Conservation (phyloP, 2,888 invertebrate species). For the Smittia aterrima region DNA sequence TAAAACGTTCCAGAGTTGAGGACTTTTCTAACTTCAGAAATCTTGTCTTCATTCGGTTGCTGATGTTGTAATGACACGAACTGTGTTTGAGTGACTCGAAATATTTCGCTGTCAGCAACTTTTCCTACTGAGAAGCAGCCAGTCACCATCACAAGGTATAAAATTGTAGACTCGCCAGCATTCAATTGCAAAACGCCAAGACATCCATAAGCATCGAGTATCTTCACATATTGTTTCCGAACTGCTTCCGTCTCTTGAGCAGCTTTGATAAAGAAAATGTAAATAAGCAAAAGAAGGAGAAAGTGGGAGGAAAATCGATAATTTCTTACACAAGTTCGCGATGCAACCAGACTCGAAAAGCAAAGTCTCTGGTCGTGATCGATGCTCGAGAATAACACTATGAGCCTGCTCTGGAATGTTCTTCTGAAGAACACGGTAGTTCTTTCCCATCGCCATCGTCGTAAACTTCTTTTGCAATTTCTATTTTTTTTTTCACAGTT, state of each 20-base stretch:
- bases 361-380: slow-evolving; percentile 80
- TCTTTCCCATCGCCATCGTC: slow-evolving; percentile 90
- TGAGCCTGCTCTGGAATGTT: slow-evolving; percentile 82
- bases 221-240: slow-evolving; percentile 84
- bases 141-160: slow-evolving; percentile 90
- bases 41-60: slow-evolving; percentile 61
- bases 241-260: slow-evolving; percentile 85
- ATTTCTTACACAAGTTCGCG: slow-evolving; percentile 70
- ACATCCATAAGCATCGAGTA: slow-evolving; percentile 93
- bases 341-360: slow-evolving; percentile 92
- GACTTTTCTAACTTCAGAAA: slow-evolving; percentile 56
- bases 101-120: slow-evolving; percentile 91
- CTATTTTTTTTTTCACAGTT: background rate
- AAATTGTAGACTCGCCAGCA: slow-evolving; percentile 77
- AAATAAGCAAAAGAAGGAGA: slow-evolving; percentile 21
- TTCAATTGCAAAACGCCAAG: slow-evolving; percentile 89
- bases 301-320: slow-evolving; percentile 26
- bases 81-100: slow-evolving; percentile 88
- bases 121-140: slow-evolving; percentile 97
- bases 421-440: slow-evolving; percentile 87
- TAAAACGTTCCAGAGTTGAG: slow-evolving; percentile 98
- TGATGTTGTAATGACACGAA: slow-evolving; percentile 83
- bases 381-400: slow-evolving; percentile 85
- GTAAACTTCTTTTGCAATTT: background rate
- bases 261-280: slow-evolving; percentile 55